Evolutionary conservation across 2,797 vertebrate genomes (phyloP).

Genomic region (Clarias laeviceps): DNA sequence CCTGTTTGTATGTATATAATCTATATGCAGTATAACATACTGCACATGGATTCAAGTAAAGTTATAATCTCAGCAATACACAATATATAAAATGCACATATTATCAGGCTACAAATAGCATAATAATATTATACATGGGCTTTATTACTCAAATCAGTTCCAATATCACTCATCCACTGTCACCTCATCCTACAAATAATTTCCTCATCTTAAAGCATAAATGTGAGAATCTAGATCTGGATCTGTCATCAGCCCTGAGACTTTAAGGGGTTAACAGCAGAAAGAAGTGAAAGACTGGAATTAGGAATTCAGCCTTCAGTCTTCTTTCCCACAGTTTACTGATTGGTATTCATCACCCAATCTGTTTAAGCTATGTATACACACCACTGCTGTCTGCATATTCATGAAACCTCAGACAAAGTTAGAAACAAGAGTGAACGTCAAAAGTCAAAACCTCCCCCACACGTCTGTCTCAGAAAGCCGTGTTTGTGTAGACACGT

Average conservation of each 20-base stretch:
- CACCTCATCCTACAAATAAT: not conserved
- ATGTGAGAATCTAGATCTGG: not conserved
- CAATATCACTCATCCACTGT: not conserved
- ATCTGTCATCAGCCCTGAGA: not conserved
- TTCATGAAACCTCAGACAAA: conserved; percentile 34
- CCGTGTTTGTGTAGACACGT: not conserved
- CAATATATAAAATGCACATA: not conserved
- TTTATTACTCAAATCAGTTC: not conserved
- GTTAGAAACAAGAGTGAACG: conserved; percentile 19
- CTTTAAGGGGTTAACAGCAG: not conserved
- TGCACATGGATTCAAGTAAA: not conserved
- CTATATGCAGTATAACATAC: too few relatives aligned
- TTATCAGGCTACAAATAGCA: not conserved
- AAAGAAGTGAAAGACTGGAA: conserved; percentile 20
- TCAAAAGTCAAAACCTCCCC: conserved; percentile 4
- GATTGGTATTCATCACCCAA: conserved; percentile 28
- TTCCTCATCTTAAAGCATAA: not conserved
- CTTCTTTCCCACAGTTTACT: conserved; percentile 34
- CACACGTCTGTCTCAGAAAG: conserved; percentile 9
- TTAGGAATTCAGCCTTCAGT: not conserved
- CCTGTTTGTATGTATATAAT: too few relatives aligned
- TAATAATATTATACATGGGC: too few relatives aligned
- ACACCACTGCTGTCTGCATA: conserved; percentile 25
- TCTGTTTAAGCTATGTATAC: conserved; percentile 19
- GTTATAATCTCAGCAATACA: not conserved